Base-by-base conservation (phyloP, 2,888 invertebrate genomes). In the Diarsia dahlii region DNA sequence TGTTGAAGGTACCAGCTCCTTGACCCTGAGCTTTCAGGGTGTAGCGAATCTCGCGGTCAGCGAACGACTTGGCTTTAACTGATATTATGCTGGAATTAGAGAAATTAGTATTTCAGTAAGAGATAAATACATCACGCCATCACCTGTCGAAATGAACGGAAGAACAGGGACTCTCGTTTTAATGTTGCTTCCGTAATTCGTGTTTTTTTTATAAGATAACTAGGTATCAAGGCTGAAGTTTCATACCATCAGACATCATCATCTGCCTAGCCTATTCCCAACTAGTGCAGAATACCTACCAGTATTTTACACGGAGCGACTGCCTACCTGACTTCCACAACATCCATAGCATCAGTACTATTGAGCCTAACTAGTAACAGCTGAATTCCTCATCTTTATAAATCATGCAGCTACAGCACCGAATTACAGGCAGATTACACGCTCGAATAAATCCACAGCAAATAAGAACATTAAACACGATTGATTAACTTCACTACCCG, bases 51-150 rank as follows among this genome's bases (percentile, higher is more conserved):
- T 99, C 99, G 74, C 99, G 98, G 94, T 99, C 99, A 82, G 99
- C 99, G 92, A 99, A 99, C 1, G 99, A 99, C 94, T 99, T 99
- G 5, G 99, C 99, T 96, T 99, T 99, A 84, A 99, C 99, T 54
- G 99, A 99, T 93, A 99, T 99, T 74, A 99, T 99, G 94, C 99
- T 99, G 97, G 77, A 97, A 97, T 88, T 85, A 67, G 63, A 84
- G 13, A 80, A 69, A 78, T 39, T 45, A 0, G 9, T 13, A 28
- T 50, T 28, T 83, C 0, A 74, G 12, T 64, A 45, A 65, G 6
- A 62, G 13, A 39, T 39, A 39, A 39, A 12, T 39, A 39, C 62
- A 39, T 39, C 8, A 39, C 6, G 39, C 23, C 56, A 56, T 56
- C 13, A 23, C 6, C 6, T 23, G 4, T 5, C 5, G 12, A 12